These are phyloP conservation scores for Gouania willdenowi DNA, from an alignment of 2,797 vertebrate genomes.

Conservation along the genomic window DNA sequence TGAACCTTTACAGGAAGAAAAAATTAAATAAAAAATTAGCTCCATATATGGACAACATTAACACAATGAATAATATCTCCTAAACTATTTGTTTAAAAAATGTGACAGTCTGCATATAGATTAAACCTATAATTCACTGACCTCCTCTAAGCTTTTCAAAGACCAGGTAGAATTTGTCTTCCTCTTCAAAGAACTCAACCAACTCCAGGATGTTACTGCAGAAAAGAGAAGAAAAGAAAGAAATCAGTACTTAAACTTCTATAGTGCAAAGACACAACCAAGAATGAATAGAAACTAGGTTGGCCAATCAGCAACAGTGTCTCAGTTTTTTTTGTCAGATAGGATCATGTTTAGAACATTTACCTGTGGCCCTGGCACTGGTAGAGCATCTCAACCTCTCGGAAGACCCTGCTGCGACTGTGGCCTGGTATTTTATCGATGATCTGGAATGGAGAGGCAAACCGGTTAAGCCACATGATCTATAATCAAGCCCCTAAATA, in stretches of 20 bases:
- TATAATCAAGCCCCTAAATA: neutral
- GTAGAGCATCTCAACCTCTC: slow-evolving; percentile 98
- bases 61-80: neutral
- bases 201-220: slow-evolving; percentile 92
- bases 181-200: slow-evolving; percentile 97
- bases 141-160: slow-evolving; percentile 97
- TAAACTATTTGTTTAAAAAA: neutral
- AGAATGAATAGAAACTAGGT: too few species aligned
- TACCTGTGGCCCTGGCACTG: slow-evolving; percentile 99
- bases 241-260: neutral
- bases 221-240: neutral
- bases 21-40: neutral
- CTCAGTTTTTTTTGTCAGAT: neutral
- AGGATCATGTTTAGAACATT: slow-evolving; percentile 1
- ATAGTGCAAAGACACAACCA: neutral
- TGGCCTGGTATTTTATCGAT: slow-evolving; percentile 95
- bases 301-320: neutral
- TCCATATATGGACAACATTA: neutral
- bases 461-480: neutral
- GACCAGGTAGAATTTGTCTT: slow-evolving; percentile 97
- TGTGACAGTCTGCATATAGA: neutral
- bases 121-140: slow-evolving; percentile 36
- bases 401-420: slow-evolving; percentile 92
- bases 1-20: slow-evolving; percentile 74
- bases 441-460: slow-evolving; percentile 77